These are phyloP conservation scores for Ectropis grisescens DNA, from an alignment of 1,140 invertebrate genomes.

Conservation along the genomic window DNA sequence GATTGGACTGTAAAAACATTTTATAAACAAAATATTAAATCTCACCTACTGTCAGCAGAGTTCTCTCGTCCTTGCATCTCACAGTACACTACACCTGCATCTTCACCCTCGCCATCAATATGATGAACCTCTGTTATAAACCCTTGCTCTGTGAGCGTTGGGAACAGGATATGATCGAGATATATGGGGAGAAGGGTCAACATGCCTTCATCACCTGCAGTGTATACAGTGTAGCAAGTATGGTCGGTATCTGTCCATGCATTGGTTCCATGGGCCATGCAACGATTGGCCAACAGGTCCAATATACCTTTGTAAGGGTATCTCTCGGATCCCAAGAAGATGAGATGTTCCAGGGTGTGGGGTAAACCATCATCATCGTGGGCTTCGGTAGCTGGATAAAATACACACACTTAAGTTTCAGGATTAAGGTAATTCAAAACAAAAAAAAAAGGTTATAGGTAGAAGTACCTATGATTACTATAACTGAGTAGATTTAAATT, in stretches of 20 bases:
- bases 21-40: no score
- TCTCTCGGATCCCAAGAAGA: slow-evolving; percentile 91
- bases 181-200: slow-evolving; percentile 91
- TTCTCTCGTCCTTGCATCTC: slow-evolving; percentile 93
- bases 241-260: slow-evolving; percentile 89
- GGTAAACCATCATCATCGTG: slow-evolving; percentile 93
- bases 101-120: slow-evolving; percentile 86
- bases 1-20: no score
- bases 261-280: slow-evolving; percentile 91
- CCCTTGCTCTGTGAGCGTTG: slow-evolving; percentile 83
- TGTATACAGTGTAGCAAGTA: slow-evolving; percentile 90
- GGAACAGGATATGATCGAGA: slow-evolving; percentile 90
- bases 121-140: slow-evolving; percentile 95
- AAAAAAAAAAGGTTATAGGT: slow-evolving; percentile 1
- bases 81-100: slow-evolving; percentile 94
- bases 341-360: slow-evolving; percentile 92
- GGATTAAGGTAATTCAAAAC: background rate
- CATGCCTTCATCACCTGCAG: slow-evolving; percentile 90
- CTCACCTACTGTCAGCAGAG: slow-evolving; percentile 76
- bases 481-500: no score
- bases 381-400: slow-evolving; percentile 85
- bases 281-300: slow-evolving; percentile 90
- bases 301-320: slow-evolving; percentile 93
- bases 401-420: slow-evolving; percentile 2
- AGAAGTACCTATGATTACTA: no score